A percentile compares a stretch with the other conserved stretches of the same genome.
These are phyloP conservation scores for Psittacula echo DNA, from an alignment of 2,797 vertebrate genomes.

Conservation along the genomic window DNA sequence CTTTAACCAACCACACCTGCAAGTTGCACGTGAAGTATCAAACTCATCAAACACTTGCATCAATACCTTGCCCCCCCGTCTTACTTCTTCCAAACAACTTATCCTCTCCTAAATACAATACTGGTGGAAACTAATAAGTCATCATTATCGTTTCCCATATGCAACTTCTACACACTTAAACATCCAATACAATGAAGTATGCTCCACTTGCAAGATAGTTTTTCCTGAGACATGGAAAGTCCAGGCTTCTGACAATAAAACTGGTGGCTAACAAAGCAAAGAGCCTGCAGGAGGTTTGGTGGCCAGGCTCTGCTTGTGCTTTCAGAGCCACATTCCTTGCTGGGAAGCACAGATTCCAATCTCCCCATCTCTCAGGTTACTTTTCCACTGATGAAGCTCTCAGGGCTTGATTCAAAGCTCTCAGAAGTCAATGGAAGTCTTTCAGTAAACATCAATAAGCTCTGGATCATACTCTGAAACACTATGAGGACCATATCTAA, in stretches of 20 bases:
- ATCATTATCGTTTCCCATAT: neutral
- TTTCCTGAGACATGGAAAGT: neutral
- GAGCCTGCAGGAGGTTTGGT: constrained; percentile 34
- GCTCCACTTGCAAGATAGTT: neutral
- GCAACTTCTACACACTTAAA: neutral
- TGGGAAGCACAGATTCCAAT: constrained; percentile 44
- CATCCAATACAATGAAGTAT: neutral
- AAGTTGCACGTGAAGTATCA: neutral
- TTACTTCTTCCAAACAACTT: neutral
- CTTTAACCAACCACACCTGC: neutral
- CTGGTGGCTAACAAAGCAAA: neutral
- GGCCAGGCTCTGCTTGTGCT: constrained; percentile 8
- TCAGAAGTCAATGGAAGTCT: neutral
- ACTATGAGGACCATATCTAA: constrained; percentile 10
- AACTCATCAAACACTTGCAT: neutral
- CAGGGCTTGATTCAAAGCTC: constrained; percentile 22
- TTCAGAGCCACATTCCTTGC: constrained; percentile 27
- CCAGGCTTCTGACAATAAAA: neutral
- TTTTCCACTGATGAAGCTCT: constrained; percentile 36
- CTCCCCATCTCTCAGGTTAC: constrained; percentile 63
- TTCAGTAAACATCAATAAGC: constrained; percentile 34
- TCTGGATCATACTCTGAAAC: constrained; percentile 24
- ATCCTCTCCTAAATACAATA: neutral
- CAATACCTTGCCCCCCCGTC: neutral
- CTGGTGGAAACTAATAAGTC: neutral